Evolutionary conservation across 2,113 vertebrate species (phyloP).

Genomic region (Pomatorhinus ruficollis): DNA sequence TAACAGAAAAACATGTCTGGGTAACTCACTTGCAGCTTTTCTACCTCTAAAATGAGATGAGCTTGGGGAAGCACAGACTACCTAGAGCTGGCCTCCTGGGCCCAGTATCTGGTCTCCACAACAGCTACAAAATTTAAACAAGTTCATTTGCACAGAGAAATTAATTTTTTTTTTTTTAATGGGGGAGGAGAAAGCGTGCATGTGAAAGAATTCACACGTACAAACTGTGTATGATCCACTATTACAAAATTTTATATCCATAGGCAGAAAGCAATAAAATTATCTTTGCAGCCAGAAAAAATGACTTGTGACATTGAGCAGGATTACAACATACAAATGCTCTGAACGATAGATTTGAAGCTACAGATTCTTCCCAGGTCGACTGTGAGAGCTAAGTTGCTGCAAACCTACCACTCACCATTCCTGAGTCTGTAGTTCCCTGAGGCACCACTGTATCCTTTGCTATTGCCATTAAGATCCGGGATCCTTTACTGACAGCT

Average conservation of each 20-base stretch:
- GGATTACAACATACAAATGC: neutral
- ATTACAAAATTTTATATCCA: neutral
- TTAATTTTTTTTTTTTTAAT: neutral
- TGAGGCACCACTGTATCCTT: neutral
- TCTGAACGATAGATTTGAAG: neutral
- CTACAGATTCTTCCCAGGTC: neutral
- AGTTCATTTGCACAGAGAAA: neutral
- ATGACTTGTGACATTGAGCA: neutral
- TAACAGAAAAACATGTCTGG: neutral
- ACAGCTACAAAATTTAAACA: neutral
- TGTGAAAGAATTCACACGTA: neutral
- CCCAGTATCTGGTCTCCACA: neutral
- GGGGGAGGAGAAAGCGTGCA: neutral
- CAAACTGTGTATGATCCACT: neutral
- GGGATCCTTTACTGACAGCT: neutral
- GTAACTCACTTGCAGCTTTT: neutral
- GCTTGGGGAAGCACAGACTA: neutral
- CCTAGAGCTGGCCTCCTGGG: neutral
- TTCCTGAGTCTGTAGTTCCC: neutral
- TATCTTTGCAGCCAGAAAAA: neutral
- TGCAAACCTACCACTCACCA: neutral
- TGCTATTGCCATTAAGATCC: neutral
- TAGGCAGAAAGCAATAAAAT: neutral
- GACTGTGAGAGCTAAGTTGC: neutral
- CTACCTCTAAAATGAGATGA: neutral